Base-by-base conservation (phyloP, 2,113 vertebrate genomes). In the Pheucticus melanocephalus region DNA sequence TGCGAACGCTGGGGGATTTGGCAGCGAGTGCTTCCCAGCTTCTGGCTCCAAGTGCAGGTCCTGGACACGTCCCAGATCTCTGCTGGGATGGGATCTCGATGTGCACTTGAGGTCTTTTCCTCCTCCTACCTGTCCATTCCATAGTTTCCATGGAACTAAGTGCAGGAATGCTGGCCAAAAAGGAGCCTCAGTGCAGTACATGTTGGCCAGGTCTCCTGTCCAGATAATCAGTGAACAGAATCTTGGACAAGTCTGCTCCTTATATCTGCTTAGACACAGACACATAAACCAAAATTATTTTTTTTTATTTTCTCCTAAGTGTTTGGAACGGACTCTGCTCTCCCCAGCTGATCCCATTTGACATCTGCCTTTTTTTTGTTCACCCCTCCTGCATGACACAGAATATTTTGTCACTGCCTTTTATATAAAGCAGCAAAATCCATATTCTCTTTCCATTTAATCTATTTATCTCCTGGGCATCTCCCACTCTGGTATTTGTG, bases 91-190 rank as follows among this genome's bases (percentile, higher is more conserved):
- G 45, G 85, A 94, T 88, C 86, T 91, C 84, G 44, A 68, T 87
- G 82, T 51, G 37, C 37, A 25, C 30, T 92, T 86, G 90, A 80
- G 70, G 51, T 20, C 71, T 86, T 83, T 82, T 77, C 85, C 90
- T 77, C 85, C 90, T 97, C 88, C 95, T 97, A 96, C 94, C 96
- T 97, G 91, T 93, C 90, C 28, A 1, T 96, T 76, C 87, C 54
- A 33, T 13, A 77, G 31, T 95, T 94, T 95, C 92, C 95, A 81
- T 50, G 42, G 63, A 95, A n/a, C 33, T 86, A 59, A 90, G 66
- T 11, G 42, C 68, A 88, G 64, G 39, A 90, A 35, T 18, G 5
- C 33, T 66, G 48, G 63, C 88, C 88, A 93, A 57, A 82, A 77
- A 56, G 64, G 40, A 92, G 78, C 28, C 54, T 86, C 71, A 13